Evolutionary conservation across 2,888 invertebrate species (phyloP).

Genomic region (Stenichneumon culpator): DNA sequence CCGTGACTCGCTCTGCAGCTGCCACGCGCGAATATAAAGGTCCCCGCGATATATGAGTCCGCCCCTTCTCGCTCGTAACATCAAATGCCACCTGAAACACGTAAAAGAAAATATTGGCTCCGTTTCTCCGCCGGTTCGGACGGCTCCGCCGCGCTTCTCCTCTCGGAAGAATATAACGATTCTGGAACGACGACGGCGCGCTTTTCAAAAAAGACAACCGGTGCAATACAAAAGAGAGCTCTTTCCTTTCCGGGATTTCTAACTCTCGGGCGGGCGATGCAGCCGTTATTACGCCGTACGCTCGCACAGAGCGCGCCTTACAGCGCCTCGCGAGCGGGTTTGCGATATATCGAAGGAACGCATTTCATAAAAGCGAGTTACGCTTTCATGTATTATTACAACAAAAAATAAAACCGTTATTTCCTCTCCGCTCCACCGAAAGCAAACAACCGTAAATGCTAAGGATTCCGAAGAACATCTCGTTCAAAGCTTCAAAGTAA

Average conservation of each 20-base stretch:
- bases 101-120: slow-evolving; percentile 50
- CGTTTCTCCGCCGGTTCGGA: slow-evolving; percentile 39
- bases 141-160: not conserved
- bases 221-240: not conserved
- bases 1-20: slow-evolving; percentile 86
- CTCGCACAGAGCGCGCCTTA: not conserved
- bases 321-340: not conserved
- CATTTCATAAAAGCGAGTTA: not conserved
- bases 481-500: not conserved
- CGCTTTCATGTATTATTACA: not conserved
- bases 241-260: not conserved
- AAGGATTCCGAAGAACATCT: not conserved
- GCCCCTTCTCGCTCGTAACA: slow-evolving; percentile 85
- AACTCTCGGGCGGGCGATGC: not conserved
- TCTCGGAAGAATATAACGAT: slow-evolving; percentile 16
- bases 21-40: slow-evolving; percentile 87
- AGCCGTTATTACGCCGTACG: not conserved
- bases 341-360: not conserved
- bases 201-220: not conserved
- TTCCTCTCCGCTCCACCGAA: not conserved
- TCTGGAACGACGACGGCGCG: not conserved
- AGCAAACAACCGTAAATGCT: not conserved
- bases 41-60: slow-evolving; percentile 85
- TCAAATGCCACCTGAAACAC: slow-evolving; percentile 86
- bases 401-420: not conserved